Evolutionary conservation across 2,888 invertebrate genomes (phyloP), one percentile per base, ranked within the genome.

Genomic region (Ashinkailepas kermadecensis): DNA sequence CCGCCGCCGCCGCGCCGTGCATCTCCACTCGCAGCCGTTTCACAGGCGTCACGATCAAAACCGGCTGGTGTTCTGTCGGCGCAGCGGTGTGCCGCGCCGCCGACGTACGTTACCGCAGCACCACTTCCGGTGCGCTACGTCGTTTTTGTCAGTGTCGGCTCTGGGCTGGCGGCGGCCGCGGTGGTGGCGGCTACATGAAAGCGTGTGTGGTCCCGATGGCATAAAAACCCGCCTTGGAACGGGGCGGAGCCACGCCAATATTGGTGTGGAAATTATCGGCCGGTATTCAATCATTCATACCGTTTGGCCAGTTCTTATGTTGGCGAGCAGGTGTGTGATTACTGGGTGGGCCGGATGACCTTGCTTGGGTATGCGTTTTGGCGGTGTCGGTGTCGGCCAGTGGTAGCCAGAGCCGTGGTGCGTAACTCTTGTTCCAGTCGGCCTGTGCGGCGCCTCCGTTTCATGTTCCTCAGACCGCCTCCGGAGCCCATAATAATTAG

Each of bases 191-290:
- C 70, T 23, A 74, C 74, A 74, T 74, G 74, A 82, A 81, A 78
- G 83, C 70, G 78, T 65, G 79, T 62, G 67, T 62, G 78, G 74
- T 78, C 54, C 74, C 80, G 78, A 80, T 58, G 54, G 62, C 18
- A 58, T 64, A 78, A 57, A 57, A 80, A 80, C 56, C 39, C 15
- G 78, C 25, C 79, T 23, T 74, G 82, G 81, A 82, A 81, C 78
- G 57, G 86, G 86, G 86, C 86, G 86, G 87, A 87, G 86, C 86
- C 87, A 87, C 87, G 87, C 87, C 87, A 87, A 87, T 87, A 88
- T 88, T 87, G 87, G 87, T 87, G 87, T 87, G 87, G 87, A 87
- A 87, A 87, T 87, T 87, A 88, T 88, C 87, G 87, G 87, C 88
- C 88, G 86, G 88, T 88, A 81, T 87, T 88, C 74, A 21, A 74